These are phyloP conservation scores for Drosophila nannoptera DNA, from an alignment of 1,140 invertebrate genomes.

Conservation along the genomic window DNA sequence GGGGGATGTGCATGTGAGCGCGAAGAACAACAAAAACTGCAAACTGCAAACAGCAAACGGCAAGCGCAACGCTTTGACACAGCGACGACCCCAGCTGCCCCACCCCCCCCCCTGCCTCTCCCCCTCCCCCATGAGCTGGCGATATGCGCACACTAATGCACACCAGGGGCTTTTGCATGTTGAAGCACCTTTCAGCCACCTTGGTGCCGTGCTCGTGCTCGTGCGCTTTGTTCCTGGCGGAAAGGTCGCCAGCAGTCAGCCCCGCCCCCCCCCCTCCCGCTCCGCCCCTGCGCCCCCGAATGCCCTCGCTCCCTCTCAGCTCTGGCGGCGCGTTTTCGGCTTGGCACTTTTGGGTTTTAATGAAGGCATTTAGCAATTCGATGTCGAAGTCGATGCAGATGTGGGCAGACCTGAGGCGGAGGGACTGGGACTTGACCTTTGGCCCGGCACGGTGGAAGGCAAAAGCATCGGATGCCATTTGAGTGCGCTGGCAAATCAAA, in stretches of 20 bases:
- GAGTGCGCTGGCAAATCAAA: slow-evolving; percentile 10
- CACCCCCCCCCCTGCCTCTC: slow-evolving; percentile 4
- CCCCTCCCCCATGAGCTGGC: neutral
- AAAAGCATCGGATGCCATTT: slow-evolving; percentile 11
- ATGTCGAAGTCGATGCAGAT: slow-evolving; percentile 13
- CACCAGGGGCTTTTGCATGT: slow-evolving; percentile 19
- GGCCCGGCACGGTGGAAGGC: slow-evolving; percentile 6
- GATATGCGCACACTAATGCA: slow-evolving; percentile 33
- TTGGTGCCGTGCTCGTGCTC: slow-evolving; percentile 27
- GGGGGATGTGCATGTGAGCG: slow-evolving; percentile 4
- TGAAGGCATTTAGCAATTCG: slow-evolving; percentile 45
- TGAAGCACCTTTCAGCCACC: slow-evolving; percentile 29
- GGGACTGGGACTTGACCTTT: slow-evolving; percentile 30
- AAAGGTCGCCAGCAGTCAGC: slow-evolving; percentile 28
- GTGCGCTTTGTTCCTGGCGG: slow-evolving; percentile 34
- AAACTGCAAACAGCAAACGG: slow-evolving; percentile 24
- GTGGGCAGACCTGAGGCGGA: neutral
- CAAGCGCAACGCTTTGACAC: slow-evolving; percentile 32
- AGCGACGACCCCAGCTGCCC: slow-evolving; percentile 7
- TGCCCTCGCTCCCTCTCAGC: neutral
- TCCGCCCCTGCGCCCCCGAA: neutral
- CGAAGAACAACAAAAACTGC: slow-evolving; percentile 3
- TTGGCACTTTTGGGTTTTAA: slow-evolving; percentile 42
- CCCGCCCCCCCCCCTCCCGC: neutral
- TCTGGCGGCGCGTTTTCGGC: neutral